Base-by-base conservation (phyloP, 2,113 vertebrate species). In the Halcyon senegalensis region DNA sequence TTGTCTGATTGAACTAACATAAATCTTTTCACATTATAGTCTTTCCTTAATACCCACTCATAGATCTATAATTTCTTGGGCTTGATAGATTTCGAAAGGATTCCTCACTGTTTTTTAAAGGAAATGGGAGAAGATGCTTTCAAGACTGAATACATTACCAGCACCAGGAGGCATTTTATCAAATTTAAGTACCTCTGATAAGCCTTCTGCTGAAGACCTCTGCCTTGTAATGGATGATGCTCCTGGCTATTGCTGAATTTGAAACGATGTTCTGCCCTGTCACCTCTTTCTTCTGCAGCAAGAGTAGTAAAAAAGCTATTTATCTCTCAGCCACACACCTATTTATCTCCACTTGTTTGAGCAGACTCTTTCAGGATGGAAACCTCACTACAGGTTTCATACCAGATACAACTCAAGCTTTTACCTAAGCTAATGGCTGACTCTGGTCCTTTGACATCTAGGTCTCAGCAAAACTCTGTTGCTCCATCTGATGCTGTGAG, bases 91-190 rank as follows among this genome's bases (percentile, higher is more conserved):
- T 87, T 96, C 86, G 73, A 87, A 89, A 85, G 25, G 20, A 80
- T 85, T 95, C 28, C 66, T 94, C 62, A 35, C 23, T 66, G 50
- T 3, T 64, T 88, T 92, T 93, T 44, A 92, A 95, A 93, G 28
- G 43, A 88, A 94, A 91, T 35, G 20, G n/a, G 21, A 97, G 79
- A 94, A 97, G 69, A 51, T 84, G 46, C 20, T 92, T 86, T 88
- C 23, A 89, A 27, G 78, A 35, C 56, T 93, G 37, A 85, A 27
- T 75, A 73, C 12, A 41, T 82, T 89, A 83, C 50, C 58, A 83
- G 48, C 8, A 1, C 30, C 64, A 58, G 18, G 46, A 25, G 14
- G 77, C 4, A 68, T 88, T 96, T 89, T 93, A 88, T 87, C 85
- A 84, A 69, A 76, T 94, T 93, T 75, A 83, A 91, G 53, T 30